phyloP scores from a whole-genome alignment of 2,888 invertebrate genomes.

The Alsophila aescularia region DNA sequence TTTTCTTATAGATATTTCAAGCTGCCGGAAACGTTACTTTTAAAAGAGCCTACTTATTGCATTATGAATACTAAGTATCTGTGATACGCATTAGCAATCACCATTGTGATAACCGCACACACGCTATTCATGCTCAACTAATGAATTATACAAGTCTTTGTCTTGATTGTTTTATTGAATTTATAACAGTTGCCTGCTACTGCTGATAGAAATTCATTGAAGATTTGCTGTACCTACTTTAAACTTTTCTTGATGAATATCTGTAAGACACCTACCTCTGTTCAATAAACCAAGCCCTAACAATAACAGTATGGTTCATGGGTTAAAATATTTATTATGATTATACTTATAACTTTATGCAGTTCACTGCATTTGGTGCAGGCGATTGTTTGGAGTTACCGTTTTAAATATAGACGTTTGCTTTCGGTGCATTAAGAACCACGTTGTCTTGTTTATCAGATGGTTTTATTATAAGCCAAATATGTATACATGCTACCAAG shows the following conservation, averaged over 20 bases:
- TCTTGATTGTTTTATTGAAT: conserved; percentile 36
- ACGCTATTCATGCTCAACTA: conserved; percentile 34
- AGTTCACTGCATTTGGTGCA: conserved; percentile 44
- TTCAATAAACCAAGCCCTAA: conserved; percentile 29
- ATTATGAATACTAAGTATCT: conserved; percentile 34
- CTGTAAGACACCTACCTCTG: background rate
- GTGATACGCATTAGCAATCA: conserved; percentile 29
- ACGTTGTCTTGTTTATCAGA: conserved; percentile 13
- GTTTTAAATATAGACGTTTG: conserved; percentile 38
- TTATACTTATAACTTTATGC: conserved; percentile 45
- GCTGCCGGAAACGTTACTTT: conserved; percentile 31
- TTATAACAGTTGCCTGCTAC: conserved; percentile 21
- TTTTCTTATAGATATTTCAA: conserved; percentile 22
- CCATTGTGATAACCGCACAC: conserved; percentile 37
- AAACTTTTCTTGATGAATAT: background rate
- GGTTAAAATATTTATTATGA: conserved; percentile 39
- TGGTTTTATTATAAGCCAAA: conserved; percentile 9
- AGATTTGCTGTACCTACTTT: background rate
- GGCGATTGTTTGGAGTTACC: conserved; percentile 49
- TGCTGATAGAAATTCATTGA: conserved; percentile 15
- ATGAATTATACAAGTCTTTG: conserved; percentile 45
- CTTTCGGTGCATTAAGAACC: conserved; percentile 21
- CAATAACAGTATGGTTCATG: conserved; percentile 40
- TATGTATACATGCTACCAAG: background rate
- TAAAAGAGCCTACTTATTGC: conserved; percentile 32